phyloP scores from a whole-genome alignment of 2,888 invertebrate species.

The Drosophila macrospina region DNA sequence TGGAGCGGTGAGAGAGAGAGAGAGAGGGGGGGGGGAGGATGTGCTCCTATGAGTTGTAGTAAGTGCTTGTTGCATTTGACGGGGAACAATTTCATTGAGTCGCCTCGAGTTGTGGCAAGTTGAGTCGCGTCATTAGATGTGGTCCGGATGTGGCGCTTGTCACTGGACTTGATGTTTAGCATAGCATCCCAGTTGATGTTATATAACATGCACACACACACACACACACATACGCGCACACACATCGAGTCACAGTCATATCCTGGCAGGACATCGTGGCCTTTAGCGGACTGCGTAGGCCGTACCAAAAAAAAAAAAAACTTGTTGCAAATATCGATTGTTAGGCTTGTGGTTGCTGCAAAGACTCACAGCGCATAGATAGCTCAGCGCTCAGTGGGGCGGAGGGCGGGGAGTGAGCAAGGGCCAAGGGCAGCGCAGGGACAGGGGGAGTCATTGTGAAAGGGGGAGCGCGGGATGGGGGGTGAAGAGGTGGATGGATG shows the following conservation, averaged over 20 bases:
- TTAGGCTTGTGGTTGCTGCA: constrained; percentile 27
- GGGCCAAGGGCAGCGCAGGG: background rate
- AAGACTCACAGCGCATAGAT: background rate
- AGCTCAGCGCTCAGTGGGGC: too few species aligned
- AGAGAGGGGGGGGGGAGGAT: background rate
- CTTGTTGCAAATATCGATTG: constrained; percentile 84
- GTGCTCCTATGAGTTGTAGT: constrained; percentile 10
- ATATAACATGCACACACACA: constrained; percentile 36
- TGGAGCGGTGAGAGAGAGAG: background rate
- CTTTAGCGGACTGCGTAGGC: constrained; percentile 47
- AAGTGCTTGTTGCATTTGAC: constrained; percentile 64
- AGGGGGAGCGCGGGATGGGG: background rate
- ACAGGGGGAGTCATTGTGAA: background rate
- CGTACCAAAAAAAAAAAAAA: constrained; percentile 54
- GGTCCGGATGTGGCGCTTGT: constrained; percentile 10
- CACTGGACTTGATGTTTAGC: constrained; percentile 13
- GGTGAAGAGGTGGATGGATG: background rate
- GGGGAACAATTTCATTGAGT: constrained; percentile 33
- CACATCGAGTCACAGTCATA: background rate
- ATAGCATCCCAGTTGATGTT: constrained; percentile 29
- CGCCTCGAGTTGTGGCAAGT: background rate
- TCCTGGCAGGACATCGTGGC: constrained; percentile 31
- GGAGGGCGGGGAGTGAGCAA: too few species aligned
- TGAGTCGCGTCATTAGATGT: constrained; percentile 1
- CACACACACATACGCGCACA: constrained; percentile 6